Evolutionary conservation across 2,888 invertebrate species (phyloP).

Genomic region (Thera britannica): DNA sequence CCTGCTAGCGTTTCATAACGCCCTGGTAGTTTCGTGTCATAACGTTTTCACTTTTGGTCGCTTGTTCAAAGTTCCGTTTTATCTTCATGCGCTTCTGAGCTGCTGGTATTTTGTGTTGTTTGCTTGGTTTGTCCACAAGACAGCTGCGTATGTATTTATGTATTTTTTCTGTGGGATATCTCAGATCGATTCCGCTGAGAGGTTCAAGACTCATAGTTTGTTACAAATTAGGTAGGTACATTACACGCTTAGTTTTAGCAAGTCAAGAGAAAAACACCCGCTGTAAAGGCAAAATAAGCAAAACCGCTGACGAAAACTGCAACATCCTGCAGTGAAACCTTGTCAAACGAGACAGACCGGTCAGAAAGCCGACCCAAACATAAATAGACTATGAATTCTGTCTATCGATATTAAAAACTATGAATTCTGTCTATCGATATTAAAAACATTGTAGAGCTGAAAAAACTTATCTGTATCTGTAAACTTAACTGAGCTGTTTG

Average conservation of each 20-base stretch:
- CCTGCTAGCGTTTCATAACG: conserved; percentile 34
- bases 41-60: conserved; percentile 38
- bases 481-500: no score
- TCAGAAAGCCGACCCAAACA: not conserved
- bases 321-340: not conserved
- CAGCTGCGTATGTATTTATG: no score
- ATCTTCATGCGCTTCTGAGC: conserved; percentile 18
- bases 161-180: not conserved
- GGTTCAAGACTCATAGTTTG: not conserved
- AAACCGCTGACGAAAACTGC: not conserved
- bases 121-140: not conserved
- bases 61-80: conserved; percentile 15
- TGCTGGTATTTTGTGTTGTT: conserved; percentile 29
- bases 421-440: no score
- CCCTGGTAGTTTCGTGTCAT: conserved; percentile 37
- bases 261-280: not conserved
- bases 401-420: not conserved
- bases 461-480: no score
- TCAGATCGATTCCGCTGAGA: not conserved
- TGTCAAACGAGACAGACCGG: conserved; percentile 1
- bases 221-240: not conserved
- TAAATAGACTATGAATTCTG: not conserved
- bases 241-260: not conserved
- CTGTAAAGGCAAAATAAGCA: not conserved
- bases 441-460: no score